Conservation (phyloP, 2,888 invertebrate genomes). For the Antitype chi region DNA sequence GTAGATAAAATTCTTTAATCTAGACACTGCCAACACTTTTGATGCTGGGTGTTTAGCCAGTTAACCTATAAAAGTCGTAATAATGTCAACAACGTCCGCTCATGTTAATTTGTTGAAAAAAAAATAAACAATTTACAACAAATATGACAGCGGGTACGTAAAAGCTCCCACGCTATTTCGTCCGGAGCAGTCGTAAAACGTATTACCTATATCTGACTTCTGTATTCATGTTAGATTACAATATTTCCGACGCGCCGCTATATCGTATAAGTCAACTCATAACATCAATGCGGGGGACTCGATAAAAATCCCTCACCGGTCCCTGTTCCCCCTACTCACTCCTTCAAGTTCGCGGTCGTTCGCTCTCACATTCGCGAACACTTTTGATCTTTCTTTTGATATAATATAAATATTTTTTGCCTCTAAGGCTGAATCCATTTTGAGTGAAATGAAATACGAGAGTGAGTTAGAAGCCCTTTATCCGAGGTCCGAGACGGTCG, state of each 20-base stretch:
- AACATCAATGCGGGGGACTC: constrained; percentile 79
- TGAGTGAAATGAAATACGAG: constrained; percentile 81
- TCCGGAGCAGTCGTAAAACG: constrained; percentile 74
- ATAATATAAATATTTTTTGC: constrained; percentile 85
- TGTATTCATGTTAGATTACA: constrained; percentile 84
- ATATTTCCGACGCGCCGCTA: constrained; percentile 80
- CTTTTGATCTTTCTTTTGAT: constrained; percentile 87
- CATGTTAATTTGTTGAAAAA: constrained; percentile 63
- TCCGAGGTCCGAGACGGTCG: constrained; percentile 67
- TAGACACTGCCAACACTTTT: constrained; percentile 28
- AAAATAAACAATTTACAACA: constrained; percentile 72
- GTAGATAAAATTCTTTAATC: constrained; percentile 15
- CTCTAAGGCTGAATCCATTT: constrained; percentile 81
- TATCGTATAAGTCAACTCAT: constrained; percentile 79
- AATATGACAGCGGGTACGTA: constrained; percentile 67
- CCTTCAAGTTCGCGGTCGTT: constrained; percentile 71
- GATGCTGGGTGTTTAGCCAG: constrained; percentile 29
- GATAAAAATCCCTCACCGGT: constrained; percentile 79
- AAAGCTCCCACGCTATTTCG: constrained; percentile 75
- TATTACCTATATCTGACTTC: constrained; percentile 80
- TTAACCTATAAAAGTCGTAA: constrained; percentile 40
- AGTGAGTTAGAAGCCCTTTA: constrained; percentile 68
- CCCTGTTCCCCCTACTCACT: constrained; percentile 71
- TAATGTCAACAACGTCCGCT: constrained; percentile 63
- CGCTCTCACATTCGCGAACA: constrained; percentile 73